Conservation (phyloP, 2,888 invertebrate genomes). For the Rhagonycha fulva region DNA sequence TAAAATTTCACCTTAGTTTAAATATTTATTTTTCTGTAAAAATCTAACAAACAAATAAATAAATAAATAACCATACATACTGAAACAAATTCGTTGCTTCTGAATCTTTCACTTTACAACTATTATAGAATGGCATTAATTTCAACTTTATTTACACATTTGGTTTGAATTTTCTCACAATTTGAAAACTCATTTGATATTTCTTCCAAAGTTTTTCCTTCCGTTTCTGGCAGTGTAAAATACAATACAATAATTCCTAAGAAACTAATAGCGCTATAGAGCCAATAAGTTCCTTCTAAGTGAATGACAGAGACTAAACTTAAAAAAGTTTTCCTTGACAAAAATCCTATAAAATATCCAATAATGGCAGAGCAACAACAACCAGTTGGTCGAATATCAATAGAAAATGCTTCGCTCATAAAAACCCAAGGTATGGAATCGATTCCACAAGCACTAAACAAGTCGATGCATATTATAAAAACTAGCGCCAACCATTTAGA, state of each 20-base stretch:
- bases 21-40: not conserved
- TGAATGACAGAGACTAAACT: slow-evolving; percentile 65
- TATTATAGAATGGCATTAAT: not conserved
- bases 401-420: slow-evolving; percentile 76
- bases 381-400: slow-evolving; percentile 70
- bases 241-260: slow-evolving; percentile 67
- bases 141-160: not conserved
- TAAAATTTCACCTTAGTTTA: not conserved
- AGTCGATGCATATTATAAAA: slow-evolving; percentile 67
- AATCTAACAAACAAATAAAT: not conserved
- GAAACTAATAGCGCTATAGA: slow-evolving; percentile 68
- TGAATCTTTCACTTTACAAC: too few relatives aligned
- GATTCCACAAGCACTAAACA: slow-evolving; percentile 71
- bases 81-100: too few relatives aligned
- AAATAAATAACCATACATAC: not conserved
- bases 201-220: slow-evolving; percentile 73
- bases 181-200: slow-evolving; percentile 71
- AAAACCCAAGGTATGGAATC: slow-evolving; percentile 78
- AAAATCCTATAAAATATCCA: slow-evolving; percentile 76
- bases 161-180: not conserved
- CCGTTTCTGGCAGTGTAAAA: slow-evolving; percentile 79
- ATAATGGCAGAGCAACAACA: slow-evolving; percentile 75
- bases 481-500: slow-evolving; percentile 69
- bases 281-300: slow-evolving; percentile 72
- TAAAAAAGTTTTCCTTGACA: slow-evolving; percentile 75